Percentiles rank a stretch among this genome's conserved stretches.
These are phyloP conservation scores for Eptesicus fuscus DNA, from an alignment of 2,113 vertebrate genomes.

Conservation along the genomic window DNA sequence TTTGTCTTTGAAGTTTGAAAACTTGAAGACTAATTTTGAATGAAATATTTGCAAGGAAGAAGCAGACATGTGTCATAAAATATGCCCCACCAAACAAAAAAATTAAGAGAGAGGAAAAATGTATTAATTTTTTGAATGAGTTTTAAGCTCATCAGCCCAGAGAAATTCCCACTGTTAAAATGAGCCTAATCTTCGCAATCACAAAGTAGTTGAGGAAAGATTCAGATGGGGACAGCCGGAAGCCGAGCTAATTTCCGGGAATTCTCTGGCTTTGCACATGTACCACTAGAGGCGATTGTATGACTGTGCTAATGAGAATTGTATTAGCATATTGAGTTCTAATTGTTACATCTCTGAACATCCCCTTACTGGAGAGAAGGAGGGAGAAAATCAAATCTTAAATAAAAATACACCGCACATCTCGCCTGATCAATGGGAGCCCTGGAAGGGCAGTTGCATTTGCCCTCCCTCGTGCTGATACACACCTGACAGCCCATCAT, in stretches of 20 bases:
- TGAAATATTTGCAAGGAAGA: slow-evolving; percentile 1
- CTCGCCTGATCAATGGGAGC: background rate
- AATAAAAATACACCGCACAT: background rate
- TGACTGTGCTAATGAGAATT: slow-evolving; percentile 52
- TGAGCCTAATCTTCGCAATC: slow-evolving; percentile 17
- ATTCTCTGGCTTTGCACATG: background rate
- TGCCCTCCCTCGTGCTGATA: background rate
- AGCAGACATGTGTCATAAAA: background rate
- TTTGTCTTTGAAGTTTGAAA: slow-evolving; percentile 26
- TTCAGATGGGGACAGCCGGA: slow-evolving; percentile 14
- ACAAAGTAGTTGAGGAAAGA: slow-evolving; percentile 21
- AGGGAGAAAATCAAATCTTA: background rate
- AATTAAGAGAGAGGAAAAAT: background rate
- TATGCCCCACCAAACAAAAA: background rate
- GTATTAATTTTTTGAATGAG: slow-evolving; percentile 36
- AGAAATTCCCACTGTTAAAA: slow-evolving; percentile 28
- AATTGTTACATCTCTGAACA: slow-evolving; percentile 23
- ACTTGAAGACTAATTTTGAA: background rate
- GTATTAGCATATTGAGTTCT: slow-evolving; percentile 51
- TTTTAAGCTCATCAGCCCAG: slow-evolving; percentile 30
- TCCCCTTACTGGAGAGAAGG: background rate
- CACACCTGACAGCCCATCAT: background rate
- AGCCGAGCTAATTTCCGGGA: slow-evolving; percentile 49
- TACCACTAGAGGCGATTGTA: background rate
- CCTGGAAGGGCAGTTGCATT: background rate